Percentiles rank a stretch among this genome's conserved stretches.
These are phyloP conservation scores for Valencia hispanica DNA, from an alignment of 2,797 vertebrate species.

Conservation along the genomic window DNA sequence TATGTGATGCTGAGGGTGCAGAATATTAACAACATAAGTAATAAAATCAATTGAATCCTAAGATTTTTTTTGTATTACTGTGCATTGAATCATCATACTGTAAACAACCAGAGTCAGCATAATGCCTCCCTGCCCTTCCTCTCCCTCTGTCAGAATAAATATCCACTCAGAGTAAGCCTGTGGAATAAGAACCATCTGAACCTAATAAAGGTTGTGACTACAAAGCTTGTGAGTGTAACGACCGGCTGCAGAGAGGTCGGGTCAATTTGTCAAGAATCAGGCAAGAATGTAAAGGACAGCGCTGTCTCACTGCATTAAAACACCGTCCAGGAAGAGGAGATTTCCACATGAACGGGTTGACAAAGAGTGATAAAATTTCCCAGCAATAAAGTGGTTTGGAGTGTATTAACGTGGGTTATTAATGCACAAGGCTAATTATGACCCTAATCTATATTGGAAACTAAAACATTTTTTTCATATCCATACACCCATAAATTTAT, in stretches of 20 bases:
- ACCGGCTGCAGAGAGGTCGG: slow-evolving; percentile 31
- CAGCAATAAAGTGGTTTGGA: slow-evolving; percentile 52
- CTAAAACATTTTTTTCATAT: slow-evolving; percentile 75
- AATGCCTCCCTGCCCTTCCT: slow-evolving; percentile 27
- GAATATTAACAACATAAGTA: slow-evolving; percentile 73
- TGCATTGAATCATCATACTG: slow-evolving; percentile 65
- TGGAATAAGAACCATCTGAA: slow-evolving; percentile 31
- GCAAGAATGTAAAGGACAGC: slow-evolving; percentile 69
- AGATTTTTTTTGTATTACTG: slow-evolving; percentile 60
- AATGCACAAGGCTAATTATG: slow-evolving; percentile 73
- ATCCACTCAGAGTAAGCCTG: slow-evolving; percentile 42
- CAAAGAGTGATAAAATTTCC: slow-evolving; percentile 71
- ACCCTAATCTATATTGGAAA: slow-evolving; percentile 78
- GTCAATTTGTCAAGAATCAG: slow-evolving; percentile 59
- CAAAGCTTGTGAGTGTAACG: slow-evolving; percentile 40
- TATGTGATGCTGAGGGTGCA: slow-evolving; percentile 62
- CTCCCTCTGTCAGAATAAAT: slow-evolving; percentile 47
- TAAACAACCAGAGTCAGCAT: slow-evolving; percentile 67
- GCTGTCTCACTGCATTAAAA: slow-evolving; percentile 75
- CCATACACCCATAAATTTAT: slow-evolving; percentile 64
- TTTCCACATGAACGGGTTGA: slow-evolving; percentile 72
- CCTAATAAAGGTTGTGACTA: slow-evolving; percentile 41
- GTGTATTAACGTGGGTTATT: slow-evolving; percentile 34
- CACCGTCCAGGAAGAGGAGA: slow-evolving; percentile 56
- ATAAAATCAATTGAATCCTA: slow-evolving; percentile 70